Evolutionary conservation across 2,113 vertebrate species (phyloP).

Genomic region (Scomber scombrus): DNA sequence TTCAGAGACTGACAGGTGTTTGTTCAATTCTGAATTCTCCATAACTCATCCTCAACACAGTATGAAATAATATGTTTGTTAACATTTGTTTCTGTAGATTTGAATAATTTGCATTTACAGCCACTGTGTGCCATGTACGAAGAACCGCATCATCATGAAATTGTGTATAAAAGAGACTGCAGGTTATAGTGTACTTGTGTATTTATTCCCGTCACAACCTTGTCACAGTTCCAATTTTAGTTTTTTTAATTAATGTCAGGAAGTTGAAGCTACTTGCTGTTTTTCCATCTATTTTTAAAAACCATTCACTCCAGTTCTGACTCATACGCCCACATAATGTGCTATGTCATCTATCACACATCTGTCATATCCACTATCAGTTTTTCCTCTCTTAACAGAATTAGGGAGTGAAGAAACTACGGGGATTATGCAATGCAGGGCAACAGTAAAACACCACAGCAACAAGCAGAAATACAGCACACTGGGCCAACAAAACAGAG

Average conservation of each 20-base stretch:
- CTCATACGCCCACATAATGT: background rate
- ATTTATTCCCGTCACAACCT: slow-evolving; percentile 1
- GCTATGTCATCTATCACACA: slow-evolving; percentile 2
- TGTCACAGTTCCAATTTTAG: background rate
- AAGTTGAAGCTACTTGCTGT: background rate
- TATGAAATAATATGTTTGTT: no score
- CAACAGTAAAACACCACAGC: slow-evolving; percentile 1
- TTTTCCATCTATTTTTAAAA: background rate
- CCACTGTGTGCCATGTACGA: no score
- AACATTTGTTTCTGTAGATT: no score
- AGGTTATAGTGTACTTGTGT: no score
- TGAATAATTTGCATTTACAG: no score
- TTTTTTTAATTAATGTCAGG: slow-evolving; percentile 42
- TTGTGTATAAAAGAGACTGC: no score
- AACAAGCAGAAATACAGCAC: background rate
- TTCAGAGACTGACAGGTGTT: no score
- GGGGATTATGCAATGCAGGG: slow-evolving; percentile 25
- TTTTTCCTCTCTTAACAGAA: slow-evolving; percentile 10
- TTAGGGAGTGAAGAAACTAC: background rate
- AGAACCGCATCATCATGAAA: no score
- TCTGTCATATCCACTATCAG: slow-evolving; percentile 14
- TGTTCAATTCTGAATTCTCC: no score
- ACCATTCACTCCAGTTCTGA: slow-evolving; percentile 2
- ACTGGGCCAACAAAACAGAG: slow-evolving; percentile 7
- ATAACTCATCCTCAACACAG: no score